Percentiles rank a stretch among this genome's conserved stretches.
Conservation (phyloP, 1,140 invertebrate species). For the Galleria mellonella region DNA sequence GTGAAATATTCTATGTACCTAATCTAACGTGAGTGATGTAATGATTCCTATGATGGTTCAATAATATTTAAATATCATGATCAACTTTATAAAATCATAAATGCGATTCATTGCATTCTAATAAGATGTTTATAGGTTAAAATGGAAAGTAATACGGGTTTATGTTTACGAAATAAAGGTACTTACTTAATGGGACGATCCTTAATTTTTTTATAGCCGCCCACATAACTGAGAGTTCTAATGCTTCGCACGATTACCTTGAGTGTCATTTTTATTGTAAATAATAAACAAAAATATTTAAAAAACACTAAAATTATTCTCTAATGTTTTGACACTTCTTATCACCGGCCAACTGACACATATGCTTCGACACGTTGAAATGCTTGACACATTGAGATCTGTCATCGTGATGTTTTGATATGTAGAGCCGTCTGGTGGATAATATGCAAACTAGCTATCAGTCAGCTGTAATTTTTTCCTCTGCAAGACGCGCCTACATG, state of each 20-base stretch:
- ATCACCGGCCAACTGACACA: too few relatives aligned
- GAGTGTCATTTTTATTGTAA: slow-evolving; percentile 41
- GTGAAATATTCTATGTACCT: too few relatives aligned
- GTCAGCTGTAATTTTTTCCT: slow-evolving; percentile 61
- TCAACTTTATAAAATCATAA: too few relatives aligned
- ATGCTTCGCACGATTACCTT: slow-evolving; percentile 47
- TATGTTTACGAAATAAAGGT: too few relatives aligned
- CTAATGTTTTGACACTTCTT: slow-evolving; percentile 14
- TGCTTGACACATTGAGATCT: slow-evolving; percentile 19
- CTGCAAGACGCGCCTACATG: slow-evolving; percentile 42
- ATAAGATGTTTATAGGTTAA: too few relatives aligned
- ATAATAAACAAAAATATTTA: slow-evolving; percentile 1
- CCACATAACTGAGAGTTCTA: slow-evolving; percentile 49
- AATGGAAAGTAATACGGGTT: too few relatives aligned
- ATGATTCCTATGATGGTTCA: background rate
- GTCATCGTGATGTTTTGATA: slow-evolving; percentile 35
- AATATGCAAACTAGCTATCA: slow-evolving; percentile 34
- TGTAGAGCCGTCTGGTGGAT: slow-evolving; percentile 36
- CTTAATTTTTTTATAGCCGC: slow-evolving; percentile 53
- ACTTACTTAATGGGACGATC: slow-evolving; percentile 49
- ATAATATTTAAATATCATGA: too few relatives aligned
- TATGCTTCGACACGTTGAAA: too few relatives aligned
- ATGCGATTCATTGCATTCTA: too few relatives aligned
- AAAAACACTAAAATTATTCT: background rate
- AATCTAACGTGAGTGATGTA: too few relatives aligned